These are phyloP conservation scores for Paedocypris micromegethes DNA, from an alignment of 2,797 vertebrate species.

Conservation along the genomic window DNA sequence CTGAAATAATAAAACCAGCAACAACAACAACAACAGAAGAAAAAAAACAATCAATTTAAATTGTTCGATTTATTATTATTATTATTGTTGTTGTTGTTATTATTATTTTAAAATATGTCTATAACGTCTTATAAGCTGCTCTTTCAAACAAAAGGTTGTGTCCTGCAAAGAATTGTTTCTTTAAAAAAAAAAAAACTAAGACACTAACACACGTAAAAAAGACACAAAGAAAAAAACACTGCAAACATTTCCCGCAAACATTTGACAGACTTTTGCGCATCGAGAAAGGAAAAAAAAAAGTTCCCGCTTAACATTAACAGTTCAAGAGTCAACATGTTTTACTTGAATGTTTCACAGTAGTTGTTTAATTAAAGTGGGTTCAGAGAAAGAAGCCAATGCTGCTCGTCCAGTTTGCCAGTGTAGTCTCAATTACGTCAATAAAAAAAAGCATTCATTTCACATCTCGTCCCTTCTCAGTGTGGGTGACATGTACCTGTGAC, in stretches of 20 bases:
- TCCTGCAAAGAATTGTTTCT: background rate
- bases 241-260: background rate
- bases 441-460: constrained; percentile 1
- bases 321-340: constrained; percentile 22
- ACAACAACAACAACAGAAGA: constrained; percentile 54
- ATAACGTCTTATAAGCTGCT: constrained; percentile 14
- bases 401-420: constrained; percentile 20
- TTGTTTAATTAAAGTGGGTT: constrained; percentile 18
- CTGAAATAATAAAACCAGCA: constrained; percentile 69
- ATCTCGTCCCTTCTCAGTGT: constrained; percentile 64
- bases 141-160: constrained; percentile 21
- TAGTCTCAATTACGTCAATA: constrained; percentile 15
- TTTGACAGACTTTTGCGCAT: constrained; percentile 16
- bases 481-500: constrained; percentile 87
- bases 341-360: constrained; percentile 32
- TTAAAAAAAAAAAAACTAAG: background rate
- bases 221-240: background rate
- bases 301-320: constrained; percentile 16
- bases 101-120: constrained; percentile 23
- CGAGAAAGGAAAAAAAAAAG: background rate
- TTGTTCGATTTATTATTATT: constrained; percentile 36
- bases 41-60: constrained; percentile 47
- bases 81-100: constrained; percentile 30
- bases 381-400: constrained; percentile 5
- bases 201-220: constrained; percentile 15